Evolutionary conservation across 2,888 invertebrate genomes (phyloP), one percentile per base, ranked within the genome.

Genomic region (Lithodes maja): DNA sequence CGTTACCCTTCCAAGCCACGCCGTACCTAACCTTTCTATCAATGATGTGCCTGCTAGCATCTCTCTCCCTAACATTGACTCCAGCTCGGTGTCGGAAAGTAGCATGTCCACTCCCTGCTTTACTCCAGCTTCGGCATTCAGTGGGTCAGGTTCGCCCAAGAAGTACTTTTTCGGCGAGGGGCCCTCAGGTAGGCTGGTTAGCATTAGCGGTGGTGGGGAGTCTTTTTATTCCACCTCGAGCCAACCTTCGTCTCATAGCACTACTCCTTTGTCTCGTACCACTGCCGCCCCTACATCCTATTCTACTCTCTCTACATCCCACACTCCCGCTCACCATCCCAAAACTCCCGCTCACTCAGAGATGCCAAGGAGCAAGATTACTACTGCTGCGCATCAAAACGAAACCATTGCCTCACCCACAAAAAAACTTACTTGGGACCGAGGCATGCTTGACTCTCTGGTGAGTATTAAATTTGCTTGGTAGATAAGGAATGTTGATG

Each of bases 391-490:
- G 49, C 61, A 71, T 83, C 77, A 83, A 52, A 53, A 78, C 50
- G 80, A 86, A 33, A 83, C 68, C 61, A 53, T n/a, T 80, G 61
- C 84, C 75, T 88, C 91, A 52, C 91, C 91, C 17, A 86, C 86
- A 68, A 86, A 84, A 81, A 91, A 84, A 53, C 78, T 91, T 71
- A 54, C n/a, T 49, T 91, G 91, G 91, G 91, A 91, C 83, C 75
- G 77, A 78, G 85, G 90, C 68, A 79, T 91, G 83, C 80, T 91
- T n/a, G 87, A 84, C 75, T 91, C 91, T n/a, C 71, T 91, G 90
- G 91, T 91, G 90, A 91, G 91, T 90, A 61, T 15, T 7, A 33
- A 33, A 33, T 33, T 33, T 33, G 33, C 33, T 53, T 52, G 15
- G 15, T 68, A 68, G 9, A 7, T 68, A 68, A 68, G 15, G 7